Evolutionary conservation across 2,888 invertebrate species (phyloP), one percentile per base, ranked within the genome.

Genomic region (Chorisops tibialis): DNA sequence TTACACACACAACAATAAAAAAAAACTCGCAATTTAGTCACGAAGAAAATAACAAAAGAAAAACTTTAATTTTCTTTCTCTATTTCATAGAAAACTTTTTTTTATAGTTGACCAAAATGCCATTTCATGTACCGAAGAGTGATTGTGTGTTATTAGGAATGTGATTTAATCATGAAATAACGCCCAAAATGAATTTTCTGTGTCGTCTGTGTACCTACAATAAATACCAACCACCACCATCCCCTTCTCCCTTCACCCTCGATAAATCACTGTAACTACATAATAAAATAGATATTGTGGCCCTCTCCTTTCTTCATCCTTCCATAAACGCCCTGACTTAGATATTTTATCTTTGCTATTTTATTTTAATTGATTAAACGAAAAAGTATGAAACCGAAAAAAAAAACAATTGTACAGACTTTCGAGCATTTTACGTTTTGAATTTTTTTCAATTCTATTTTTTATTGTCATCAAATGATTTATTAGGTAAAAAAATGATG

Each of bases 31-130:
- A 30, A 30, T 30, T 37, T 37, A 2, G 65, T 65, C 6, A 52
- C 54, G 1, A 66, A 68, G 21, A 61, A 60, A 16, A 81, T 81
- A 30, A 30, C 5, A 30, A 30, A 30, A 30, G 30, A 30, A 76
- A 79, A 1, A 78, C 71, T 86, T 51, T 83, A 84, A 62, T 87
- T 19, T 41, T 41, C 12, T 18, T 12, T 12, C 14, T 41, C 14
- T 16, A 5, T 41, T 14, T 30, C 30, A 30, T 30, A 30, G 30
- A 30, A n/a, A 30, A 30, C 30, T 30, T 18, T 11, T 12, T 9
- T 9, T 5, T 41, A 41, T 18, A 41, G 6, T 41, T 56, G 56
- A 56, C 56, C 56, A 56, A 56, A 56, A 43, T 43, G 56, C 56
- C 56, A 56, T 56, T 56, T 56, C 45, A 56, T 56, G 45, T 43